Base-by-base conservation (phyloP, 2,888 invertebrate species). In the Orgyia antiqua region DNA sequence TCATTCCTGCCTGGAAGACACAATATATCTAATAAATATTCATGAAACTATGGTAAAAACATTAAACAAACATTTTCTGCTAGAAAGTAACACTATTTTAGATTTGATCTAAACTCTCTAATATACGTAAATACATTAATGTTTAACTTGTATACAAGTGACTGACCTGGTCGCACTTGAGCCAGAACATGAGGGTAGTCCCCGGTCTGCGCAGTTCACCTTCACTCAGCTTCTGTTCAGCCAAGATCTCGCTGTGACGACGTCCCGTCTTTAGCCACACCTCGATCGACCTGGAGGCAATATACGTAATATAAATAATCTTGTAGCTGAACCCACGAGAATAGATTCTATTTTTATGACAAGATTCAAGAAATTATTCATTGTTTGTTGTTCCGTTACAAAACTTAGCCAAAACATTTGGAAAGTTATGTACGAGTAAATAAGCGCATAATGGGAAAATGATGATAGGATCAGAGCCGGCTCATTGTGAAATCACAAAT, bases 131-230 rank as follows among this genome's bases (percentile, higher is more conserved):
- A n/a, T n/a, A n/a, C n/a, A n/a, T n/a, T n/a, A n/a, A n/a, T n/a
- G n/a, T n/a, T n/a, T n/a, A n/a, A n/a, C n/a, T n/a, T n/a, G n/a
- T n/a, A n/a, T n/a, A n/a, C n/a, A n/a, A n/a, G n/a, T n/a, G n/a
- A n/a, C n/a, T n/a, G n/a, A 93, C 93, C 89, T 92, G 91, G 42
- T 95, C 90, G 62, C 95, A 95, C 54, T 91, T 91, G 4, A 98
- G 78, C 96, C 96, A 97, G 21, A 98, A 83, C 30, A 98, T 89
- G 41, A 94, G 76, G 1, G 92, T 90, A 53, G 94, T 88, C 0
- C 58, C 77, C 0, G 90, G 87, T 66, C 90, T 94, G 15, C 97
- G 88, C 10, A 97, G 83, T 3, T 92, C 91, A 0, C 94, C 92
- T 32, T 87, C 77, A 10, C 82, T 83, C 8, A 62, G 34, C 43